Evolutionary conservation across 2,113 vertebrate genomes (phyloP).

Genomic region (Ginglymostoma cirratum): DNA sequence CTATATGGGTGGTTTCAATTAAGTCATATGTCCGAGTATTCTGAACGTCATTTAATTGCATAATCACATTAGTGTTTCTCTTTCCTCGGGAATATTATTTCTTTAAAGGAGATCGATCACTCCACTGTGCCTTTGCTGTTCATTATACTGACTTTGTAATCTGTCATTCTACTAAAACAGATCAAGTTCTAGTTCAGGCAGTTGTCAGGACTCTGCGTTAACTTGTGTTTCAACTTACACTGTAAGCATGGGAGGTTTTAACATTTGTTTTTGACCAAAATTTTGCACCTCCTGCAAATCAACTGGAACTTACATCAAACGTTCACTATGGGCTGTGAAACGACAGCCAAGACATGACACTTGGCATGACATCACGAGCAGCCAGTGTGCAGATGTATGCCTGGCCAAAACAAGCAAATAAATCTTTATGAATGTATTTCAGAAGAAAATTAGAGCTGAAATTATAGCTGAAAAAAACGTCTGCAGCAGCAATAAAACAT

Average conservation of each 20-base stretch:
- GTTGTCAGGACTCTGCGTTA: neutral
- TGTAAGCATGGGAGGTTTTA: neutral
- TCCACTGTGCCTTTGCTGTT: neutral
- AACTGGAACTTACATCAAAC: slow-evolving; percentile 11
- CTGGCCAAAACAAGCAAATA: slow-evolving; percentile 30
- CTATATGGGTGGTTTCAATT: slow-evolving; percentile 19
- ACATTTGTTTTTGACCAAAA: neutral
- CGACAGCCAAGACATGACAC: slow-evolving; percentile 27
- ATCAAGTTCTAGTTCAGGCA: neutral
- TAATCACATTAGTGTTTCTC: neutral
- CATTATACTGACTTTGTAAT: neutral
- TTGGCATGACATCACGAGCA: neutral
- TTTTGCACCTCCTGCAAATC: neutral
- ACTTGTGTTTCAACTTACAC: neutral
- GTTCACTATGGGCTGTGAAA: neutral
- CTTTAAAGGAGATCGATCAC: neutral
- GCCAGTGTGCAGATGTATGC: neutral
- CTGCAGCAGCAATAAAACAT: neutral
- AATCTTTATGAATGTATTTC: slow-evolving; percentile 16
- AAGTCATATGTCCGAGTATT: neutral
- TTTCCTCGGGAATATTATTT: neutral
- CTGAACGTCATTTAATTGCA: neutral
- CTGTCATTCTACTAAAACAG: neutral
- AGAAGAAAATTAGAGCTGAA: slow-evolving; percentile 19
- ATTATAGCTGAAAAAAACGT: neutral